Evolutionary conservation across 2,797 vertebrate genomes (phyloP).

Genomic region (Cichlasoma orientale): DNA sequence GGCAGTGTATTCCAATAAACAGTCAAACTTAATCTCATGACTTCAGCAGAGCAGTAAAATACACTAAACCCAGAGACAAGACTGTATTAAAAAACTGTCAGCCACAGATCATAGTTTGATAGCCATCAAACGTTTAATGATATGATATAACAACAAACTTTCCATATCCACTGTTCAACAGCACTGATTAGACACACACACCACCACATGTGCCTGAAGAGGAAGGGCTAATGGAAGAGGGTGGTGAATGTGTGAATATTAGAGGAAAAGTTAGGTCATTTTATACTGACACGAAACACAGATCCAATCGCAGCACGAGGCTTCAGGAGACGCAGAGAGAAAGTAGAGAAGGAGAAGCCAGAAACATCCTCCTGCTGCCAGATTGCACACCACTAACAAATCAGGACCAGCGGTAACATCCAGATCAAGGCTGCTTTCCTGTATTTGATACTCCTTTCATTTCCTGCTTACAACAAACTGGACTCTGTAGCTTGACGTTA

Average conservation of each 20-base stretch:
- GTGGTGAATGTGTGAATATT: constrained; percentile 17
- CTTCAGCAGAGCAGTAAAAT: constrained; percentile 16
- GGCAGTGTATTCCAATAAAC: constrained; percentile 59
- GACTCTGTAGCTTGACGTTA: background rate
- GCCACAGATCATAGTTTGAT: constrained; percentile 7
- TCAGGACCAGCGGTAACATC: constrained; percentile 33
- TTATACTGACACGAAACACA: constrained; percentile 55
- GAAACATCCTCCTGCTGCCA: constrained; percentile 61
- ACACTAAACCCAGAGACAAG: constrained; percentile 3
- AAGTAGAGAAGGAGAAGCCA: constrained; percentile 21
- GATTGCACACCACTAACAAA: constrained; percentile 36
- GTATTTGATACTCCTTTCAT: background rate
- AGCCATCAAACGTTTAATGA: constrained; percentile 10
- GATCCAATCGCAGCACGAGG: constrained; percentile 47
- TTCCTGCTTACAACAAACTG: background rate
- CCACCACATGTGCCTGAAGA: background rate
- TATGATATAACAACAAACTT: background rate
- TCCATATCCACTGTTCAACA: background rate
- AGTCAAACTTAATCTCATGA: background rate
- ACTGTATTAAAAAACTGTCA: background rate
- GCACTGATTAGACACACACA: background rate
- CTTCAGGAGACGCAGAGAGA: constrained; percentile 14
- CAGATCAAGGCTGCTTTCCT: constrained; percentile 6
- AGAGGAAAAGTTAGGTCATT: constrained; percentile 54
- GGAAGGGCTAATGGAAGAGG: constrained; percentile 27